Percentiles rank a stretch among this genome's conserved stretches.
Conservation (phyloP, 2,797 vertebrate species). For the Ctenochaetus hawaiiensis region DNA sequence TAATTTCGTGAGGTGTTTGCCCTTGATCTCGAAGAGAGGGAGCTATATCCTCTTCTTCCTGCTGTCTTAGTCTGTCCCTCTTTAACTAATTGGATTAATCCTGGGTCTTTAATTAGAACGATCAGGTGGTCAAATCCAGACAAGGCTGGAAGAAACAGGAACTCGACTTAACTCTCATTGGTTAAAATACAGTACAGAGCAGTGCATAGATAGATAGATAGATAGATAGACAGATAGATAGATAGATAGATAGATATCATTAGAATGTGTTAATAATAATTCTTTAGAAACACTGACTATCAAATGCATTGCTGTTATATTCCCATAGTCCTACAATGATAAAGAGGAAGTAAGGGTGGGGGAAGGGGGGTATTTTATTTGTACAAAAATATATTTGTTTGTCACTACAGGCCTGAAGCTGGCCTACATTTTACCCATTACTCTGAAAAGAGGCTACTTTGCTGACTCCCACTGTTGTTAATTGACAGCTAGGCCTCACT, state of each 20-base stretch:
- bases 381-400: not conserved
- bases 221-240: too few relatives aligned
- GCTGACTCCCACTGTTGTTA: constrained; percentile 12
- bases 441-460: not conserved
- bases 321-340: not conserved
- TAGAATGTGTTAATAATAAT: not conserved
- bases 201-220: too few relatives aligned
- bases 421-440: constrained; percentile 5
- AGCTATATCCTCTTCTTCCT: constrained; percentile 35
- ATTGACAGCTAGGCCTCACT: too few relatives aligned
- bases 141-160: constrained; percentile 42
- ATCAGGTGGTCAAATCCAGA: constrained; percentile 69
- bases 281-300: not conserved
- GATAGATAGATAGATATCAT: not conserved
- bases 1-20: constrained; percentile 27
- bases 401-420: constrained; percentile 5
- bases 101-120: constrained; percentile 81
- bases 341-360: not conserved
- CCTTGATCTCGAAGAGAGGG: constrained; percentile 49
- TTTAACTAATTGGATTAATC: constrained; percentile 82
- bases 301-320: not conserved
- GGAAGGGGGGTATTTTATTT: not conserved
- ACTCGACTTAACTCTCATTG: constrained; percentile 32
- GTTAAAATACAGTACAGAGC: not conserved
- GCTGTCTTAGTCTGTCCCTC: constrained; percentile 64